These are phyloP conservation scores for Dichetophora obliterata DNA, from an alignment of 2,888 invertebrate genomes.

Conservation along the genomic window DNA sequence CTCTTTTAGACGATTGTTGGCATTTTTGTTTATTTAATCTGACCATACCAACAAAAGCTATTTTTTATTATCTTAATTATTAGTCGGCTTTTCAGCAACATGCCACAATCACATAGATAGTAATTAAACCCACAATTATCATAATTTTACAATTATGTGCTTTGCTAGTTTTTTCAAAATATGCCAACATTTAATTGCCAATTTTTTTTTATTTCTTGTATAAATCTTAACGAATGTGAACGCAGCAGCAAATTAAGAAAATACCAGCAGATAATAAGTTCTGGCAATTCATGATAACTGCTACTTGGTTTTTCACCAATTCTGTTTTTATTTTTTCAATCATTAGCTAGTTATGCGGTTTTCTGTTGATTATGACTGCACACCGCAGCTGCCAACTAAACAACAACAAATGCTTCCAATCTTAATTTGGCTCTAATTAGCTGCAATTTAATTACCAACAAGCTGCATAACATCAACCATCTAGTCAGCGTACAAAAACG, in stretches of 20 bases:
- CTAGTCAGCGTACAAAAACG: too few relatives aligned
- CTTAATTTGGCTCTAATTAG: constrained; percentile 17
- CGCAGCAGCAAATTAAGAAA: not conserved
- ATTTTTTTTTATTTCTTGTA: not conserved
- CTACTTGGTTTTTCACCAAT: not conserved
- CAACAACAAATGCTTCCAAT: not conserved
- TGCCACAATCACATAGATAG: not conserved
- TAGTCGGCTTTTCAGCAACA: not conserved
- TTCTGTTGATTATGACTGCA: constrained; percentile 9
- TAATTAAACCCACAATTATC: not conserved
- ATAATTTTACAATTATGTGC: not conserved
- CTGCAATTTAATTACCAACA: constrained; percentile 7
- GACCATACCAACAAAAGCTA: too few relatives aligned
- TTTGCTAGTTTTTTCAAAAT: not conserved
- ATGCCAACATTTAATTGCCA: not conserved
- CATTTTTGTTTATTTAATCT: too few relatives aligned
- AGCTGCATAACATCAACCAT: too few relatives aligned
- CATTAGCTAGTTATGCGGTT: not conserved
- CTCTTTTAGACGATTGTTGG: too few relatives aligned
- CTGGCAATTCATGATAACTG: not conserved
- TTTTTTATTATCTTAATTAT: too few relatives aligned
- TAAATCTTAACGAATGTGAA: not conserved
- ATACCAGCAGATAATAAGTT: not conserved
- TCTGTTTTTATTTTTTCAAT: not conserved
- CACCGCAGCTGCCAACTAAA: not conserved